These are phyloP conservation scores for Drosophila mimica DNA, from an alignment of 2,888 invertebrate genomes.

Conservation along the genomic window DNA sequence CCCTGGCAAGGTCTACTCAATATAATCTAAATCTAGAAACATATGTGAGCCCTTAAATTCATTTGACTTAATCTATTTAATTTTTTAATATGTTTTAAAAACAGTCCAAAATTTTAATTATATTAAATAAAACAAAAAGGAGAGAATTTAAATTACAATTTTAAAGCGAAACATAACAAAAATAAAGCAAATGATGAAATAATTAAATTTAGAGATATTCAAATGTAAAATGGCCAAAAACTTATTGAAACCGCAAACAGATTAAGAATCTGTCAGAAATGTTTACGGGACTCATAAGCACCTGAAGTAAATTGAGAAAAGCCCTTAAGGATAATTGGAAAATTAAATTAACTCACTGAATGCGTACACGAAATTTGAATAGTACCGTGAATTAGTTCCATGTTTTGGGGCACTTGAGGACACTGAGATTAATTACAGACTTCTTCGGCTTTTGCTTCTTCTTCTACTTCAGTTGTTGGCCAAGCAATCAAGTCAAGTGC, in stretches of 20 bases:
- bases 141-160: neutral
- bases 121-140: no score
- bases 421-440: slow-evolving; percentile 12
- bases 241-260: neutral
- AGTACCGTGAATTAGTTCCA: neutral
- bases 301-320: neutral
- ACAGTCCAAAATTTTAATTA: no score
- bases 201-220: neutral
- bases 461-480: neutral
- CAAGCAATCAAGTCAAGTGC: slow-evolving; percentile 55
- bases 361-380: neutral
- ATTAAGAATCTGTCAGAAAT: neutral
- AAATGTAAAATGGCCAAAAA: neutral
- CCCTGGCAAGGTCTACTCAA: neutral
- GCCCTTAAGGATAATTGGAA: neutral
- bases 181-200: fast-evolving
- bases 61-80: no score
- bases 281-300: fast-evolving
- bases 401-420: slow-evolving; percentile 5
- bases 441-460: neutral
- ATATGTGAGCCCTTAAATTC: no score
- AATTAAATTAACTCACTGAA: neutral
- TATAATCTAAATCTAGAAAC: neutral
- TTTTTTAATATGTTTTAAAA: neutral
- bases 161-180: neutral